phyloP scores from a whole-genome alignment of 2,888 invertebrate genomes.

The Spatulosminthurus flaviceps region DNA sequence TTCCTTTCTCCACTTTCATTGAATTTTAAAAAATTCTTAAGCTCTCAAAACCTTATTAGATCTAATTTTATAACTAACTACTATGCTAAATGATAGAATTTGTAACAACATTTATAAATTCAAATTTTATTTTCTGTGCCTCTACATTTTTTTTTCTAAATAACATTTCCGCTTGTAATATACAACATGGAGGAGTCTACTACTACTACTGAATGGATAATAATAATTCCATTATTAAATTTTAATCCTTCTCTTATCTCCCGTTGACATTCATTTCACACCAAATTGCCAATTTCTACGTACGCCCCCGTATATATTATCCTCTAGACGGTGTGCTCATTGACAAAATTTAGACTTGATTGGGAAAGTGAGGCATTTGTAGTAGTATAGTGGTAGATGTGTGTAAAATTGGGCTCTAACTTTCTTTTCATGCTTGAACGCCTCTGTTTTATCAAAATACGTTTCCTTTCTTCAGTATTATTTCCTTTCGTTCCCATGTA shows the following conservation, averaged over 20 bases:
- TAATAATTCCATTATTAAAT: not conserved
- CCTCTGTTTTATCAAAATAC: not conserved
- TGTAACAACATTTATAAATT: conserved; percentile 14
- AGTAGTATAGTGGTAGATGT: not conserved
- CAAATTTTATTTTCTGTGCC: not conserved
- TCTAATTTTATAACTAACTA: too few species aligned
- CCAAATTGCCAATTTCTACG: not conserved
- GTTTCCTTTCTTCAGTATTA: not conserved
- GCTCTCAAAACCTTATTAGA: not conserved
- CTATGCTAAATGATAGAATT: too few species aligned
- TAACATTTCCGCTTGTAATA: not conserved
- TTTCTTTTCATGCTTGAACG: too few species aligned
- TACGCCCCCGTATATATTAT: not conserved
- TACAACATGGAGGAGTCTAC: not conserved
- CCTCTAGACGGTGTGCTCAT: not conserved
- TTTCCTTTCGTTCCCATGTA: not conserved
- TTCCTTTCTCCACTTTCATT: not conserved
- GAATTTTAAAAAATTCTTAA: not conserved
- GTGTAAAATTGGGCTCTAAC: not conserved
- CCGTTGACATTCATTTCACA: not conserved
- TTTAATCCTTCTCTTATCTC: not conserved
- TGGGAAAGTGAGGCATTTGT: too few species aligned
- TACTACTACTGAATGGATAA: not conserved
- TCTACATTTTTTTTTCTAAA: not conserved
- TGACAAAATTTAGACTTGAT: too few species aligned